Evolutionary conservation across 2,113 vertebrate species (phyloP), one percentile per base, ranked within the genome.

Genomic region (Merops nubicus): DNA sequence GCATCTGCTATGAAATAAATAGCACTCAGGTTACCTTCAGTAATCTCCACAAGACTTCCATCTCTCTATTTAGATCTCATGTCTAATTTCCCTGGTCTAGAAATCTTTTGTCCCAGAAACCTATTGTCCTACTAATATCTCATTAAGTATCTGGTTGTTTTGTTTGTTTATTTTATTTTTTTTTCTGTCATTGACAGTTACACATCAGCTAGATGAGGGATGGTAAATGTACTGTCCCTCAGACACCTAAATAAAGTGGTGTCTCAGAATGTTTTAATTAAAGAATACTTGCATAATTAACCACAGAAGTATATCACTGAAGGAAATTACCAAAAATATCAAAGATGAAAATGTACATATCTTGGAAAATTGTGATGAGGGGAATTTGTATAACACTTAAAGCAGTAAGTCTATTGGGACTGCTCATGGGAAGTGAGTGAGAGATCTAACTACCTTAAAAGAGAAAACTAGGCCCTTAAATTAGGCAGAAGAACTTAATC

Each of bases 131-230:
- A 19, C 26, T 34, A 75, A 63, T 12, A 79, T 28, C 15, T 72
- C 25, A 22, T 75, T 67, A 5, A 18, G 45, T 50, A 18, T 33
- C 7, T 29, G 36, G 65, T 31, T 5, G 17, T 15, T 14, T 26
- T 38, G 6, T 9, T 43, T 9, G n/a, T n/a, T n/a, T n/a, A n/a
- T 1, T 0, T 5, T 28, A 5, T 53, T 36, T 29, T 54, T 50
- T 62, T 74, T 69, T 4, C 34, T 65, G 11, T 33, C 15, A 57
- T 38, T 79, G 31, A 6, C 31, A 70, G 10, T 51, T 57, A 62
- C 6, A 14, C n/a, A 13, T 51, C 28, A 56, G 29, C 0, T 3
- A 51, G 23, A 47, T 33, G 6, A 33, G 15, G 5, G 9, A 33
- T 64, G 4, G 15, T 14, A 60, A 59, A 33, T 1, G 64, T 43